phyloP scores from a whole-genome alignment of 2,888 invertebrate genomes.

The Acrobasis repandana region DNA sequence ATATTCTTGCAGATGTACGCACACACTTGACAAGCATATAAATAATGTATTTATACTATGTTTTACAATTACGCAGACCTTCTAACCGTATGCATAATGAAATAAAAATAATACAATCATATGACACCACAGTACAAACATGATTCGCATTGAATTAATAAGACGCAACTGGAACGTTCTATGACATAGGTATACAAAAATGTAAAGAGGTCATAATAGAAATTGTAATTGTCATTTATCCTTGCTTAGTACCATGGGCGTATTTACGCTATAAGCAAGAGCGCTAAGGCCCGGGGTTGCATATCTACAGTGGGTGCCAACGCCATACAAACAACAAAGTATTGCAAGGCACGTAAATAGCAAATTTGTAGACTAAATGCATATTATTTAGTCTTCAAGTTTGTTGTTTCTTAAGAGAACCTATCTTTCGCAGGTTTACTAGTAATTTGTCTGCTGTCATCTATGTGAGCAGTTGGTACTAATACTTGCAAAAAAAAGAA shows the following conservation, averaged over 20 bases:
- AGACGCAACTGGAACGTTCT: slow-evolving; percentile 39
- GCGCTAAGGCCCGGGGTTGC: no score
- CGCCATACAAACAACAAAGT: no score
- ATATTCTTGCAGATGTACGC: neutral
- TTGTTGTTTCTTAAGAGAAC: no score
- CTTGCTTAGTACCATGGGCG: slow-evolving; percentile 39
- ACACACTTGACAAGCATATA: slow-evolving; percentile 1
- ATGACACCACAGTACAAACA: slow-evolving; percentile 16
- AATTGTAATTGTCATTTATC: slow-evolving; percentile 51
- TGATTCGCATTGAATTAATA: neutral
- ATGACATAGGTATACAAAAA: slow-evolving; percentile 38
- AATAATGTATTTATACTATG: slow-evolving; percentile 6
- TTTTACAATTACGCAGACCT: slow-evolving; percentile 20
- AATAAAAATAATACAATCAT: slow-evolving; percentile 25
- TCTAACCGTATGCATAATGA: slow-evolving; percentile 19
- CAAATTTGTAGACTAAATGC: no score
- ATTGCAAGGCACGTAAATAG: no score
- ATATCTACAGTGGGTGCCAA: no score
- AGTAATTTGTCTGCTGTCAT: no score
- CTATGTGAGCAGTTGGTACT: no score
- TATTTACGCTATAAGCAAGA: no score
- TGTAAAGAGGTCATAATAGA: slow-evolving; percentile 55
- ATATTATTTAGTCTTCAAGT: no score
- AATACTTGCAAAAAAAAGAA: no score
- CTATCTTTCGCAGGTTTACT: no score